A percentile compares a stretch with the other conserved stretches of the same genome.
Conservation (phyloP, 2,888 invertebrate genomes). For the Drosophila ustulata region DNA sequence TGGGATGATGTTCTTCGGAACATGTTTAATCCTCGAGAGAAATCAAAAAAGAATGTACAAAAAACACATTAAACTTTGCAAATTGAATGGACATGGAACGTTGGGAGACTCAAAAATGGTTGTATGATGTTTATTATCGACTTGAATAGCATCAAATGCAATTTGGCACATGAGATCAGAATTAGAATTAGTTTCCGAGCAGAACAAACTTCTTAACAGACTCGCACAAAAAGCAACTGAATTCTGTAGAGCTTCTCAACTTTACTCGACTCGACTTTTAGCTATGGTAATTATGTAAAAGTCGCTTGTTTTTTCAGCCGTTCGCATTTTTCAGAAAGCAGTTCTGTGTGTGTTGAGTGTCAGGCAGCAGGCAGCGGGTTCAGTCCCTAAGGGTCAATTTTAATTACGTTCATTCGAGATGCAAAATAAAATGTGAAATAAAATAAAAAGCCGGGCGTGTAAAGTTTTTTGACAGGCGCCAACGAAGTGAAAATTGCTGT, state of each 20-base stretch:
- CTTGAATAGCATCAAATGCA: slow-evolving; percentile 47
- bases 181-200: slow-evolving; percentile 26
- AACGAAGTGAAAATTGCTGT: slow-evolving; percentile 75
- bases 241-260: slow-evolving; percentile 34
- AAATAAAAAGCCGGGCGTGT: slow-evolving; percentile 56
- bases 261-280: background rate
- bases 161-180: slow-evolving; percentile 54
- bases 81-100: slow-evolving; percentile 61
- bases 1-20: background rate
- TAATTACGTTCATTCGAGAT: slow-evolving; percentile 74
- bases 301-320: slow-evolving; percentile 33
- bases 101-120: background rate
- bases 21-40: slow-evolving; percentile 57
- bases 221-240: slow-evolving; percentile 3
- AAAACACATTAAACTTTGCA: slow-evolving; percentile 51
- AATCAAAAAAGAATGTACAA: slow-evolving; percentile 53
- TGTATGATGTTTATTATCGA: slow-evolving; percentile 42
- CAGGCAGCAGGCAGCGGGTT: slow-evolving; percentile 25
- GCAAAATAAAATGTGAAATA: slow-evolving; percentile 45
- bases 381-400: slow-evolving; percentile 75
- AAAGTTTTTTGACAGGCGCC: slow-evolving; percentile 68
- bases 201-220: slow-evolving; percentile 7
- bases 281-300: slow-evolving; percentile 56
- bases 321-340: slow-evolving; percentile 16
- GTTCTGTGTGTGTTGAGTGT: slow-evolving; percentile 18